Base-by-base conservation (phyloP, 2,113 vertebrate genomes). In the Phasianus colchicus region DNA sequence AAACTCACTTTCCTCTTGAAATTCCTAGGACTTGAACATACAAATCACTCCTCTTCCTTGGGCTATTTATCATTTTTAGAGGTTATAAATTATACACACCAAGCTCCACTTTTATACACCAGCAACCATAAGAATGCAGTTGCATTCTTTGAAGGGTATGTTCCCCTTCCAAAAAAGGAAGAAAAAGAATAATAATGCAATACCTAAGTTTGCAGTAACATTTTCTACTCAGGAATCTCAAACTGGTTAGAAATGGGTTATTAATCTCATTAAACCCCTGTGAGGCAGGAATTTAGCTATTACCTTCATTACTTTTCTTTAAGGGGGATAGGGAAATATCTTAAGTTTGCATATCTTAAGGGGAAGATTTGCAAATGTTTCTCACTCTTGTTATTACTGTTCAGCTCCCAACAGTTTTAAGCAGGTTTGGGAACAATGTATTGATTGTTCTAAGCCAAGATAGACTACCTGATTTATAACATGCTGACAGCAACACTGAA, bases 71-170 rank as follows among this genome's bases (percentile, higher is more conserved):
- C 95, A 97, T 94, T 97, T 98, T 96, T 97, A 97, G 95, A 96
- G 95, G 93, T 96, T 96, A 96, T 97, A 98, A 96, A 97, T 97
- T 98, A 97, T 95, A 96, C 69, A 97, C 86, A 93, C 85, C 57
- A 55, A 95, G 92, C 93, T 96, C 90, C 95, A 97, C 97, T 97
- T 97, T 97, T 98, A 97, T 97, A 98, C 93, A 96, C 91, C 97
- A 97, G 97, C 96, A 97, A 96, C 90, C 95, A 94, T 96, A 97
- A 96, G 93, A 97, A 97, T 96, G 92, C 85, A 96, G 91, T 92
- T 93, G 80, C 92, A 94, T n/a, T n/a, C n/a, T n/a, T n/a, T 96
- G 93, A 97, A 97, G 95, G 95, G 84, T 96, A 94, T 3, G 1
- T 64, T 94, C 83, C 74, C 87, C 82, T 93, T 93, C 95, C 88